A percentile compares a stretch with the other conserved stretches of the same genome.
These are phyloP conservation scores for Hirundo rustica DNA, from an alignment of 2,797 vertebrate genomes.

Conservation along the genomic window DNA sequence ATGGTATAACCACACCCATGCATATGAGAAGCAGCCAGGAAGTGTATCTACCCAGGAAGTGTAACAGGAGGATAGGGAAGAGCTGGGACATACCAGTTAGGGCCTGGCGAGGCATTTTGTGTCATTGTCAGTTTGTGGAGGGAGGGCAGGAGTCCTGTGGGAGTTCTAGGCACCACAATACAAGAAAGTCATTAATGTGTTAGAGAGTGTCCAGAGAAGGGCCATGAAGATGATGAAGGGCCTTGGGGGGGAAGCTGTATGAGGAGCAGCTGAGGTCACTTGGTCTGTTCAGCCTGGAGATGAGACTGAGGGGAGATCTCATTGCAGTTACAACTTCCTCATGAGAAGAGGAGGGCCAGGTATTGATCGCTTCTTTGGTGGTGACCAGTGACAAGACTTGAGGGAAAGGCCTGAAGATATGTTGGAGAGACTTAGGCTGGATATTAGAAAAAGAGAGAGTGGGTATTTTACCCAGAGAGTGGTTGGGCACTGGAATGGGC, in stretches of 20 bases:
- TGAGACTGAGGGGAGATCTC: background rate
- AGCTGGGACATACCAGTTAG: background rate
- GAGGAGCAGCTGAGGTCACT: background rate
- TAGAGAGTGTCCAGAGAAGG: background rate
- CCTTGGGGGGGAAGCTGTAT: background rate
- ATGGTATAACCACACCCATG: background rate
- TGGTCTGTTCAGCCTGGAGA: background rate
- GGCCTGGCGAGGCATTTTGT: background rate
- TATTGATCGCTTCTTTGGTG: background rate
- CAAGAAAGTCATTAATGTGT: background rate
- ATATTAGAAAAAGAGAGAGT: background rate
- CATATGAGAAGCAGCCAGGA: background rate
- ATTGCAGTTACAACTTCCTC: background rate
- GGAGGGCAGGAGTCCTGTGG: background rate
- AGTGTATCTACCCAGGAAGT: background rate
- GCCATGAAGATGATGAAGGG: background rate
- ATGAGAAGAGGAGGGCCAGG: background rate
- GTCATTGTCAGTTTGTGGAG: background rate
- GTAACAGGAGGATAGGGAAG: background rate
- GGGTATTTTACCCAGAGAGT: background rate
- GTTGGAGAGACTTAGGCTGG: background rate
- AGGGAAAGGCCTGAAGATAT: background rate
- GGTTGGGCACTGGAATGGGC: background rate
- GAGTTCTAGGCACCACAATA: background rate
- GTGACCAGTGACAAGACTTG: background rate